Base-by-base conservation (phyloP, 2,888 invertebrate genomes). In the Melieria picta region DNA sequence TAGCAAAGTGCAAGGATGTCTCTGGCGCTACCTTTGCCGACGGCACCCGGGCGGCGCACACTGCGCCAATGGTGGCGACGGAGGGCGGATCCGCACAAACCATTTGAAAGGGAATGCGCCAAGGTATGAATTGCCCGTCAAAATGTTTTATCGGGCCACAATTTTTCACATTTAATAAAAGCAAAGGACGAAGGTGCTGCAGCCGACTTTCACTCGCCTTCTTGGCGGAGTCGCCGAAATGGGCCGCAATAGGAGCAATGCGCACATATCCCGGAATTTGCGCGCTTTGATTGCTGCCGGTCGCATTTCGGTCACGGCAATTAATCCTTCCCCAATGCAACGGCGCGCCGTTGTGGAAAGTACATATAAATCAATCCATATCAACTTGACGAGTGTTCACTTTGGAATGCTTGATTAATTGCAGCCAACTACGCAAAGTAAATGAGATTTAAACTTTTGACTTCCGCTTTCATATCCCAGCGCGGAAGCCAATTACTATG, bases 141-240 rank as follows among this genome's bases (percentile, higher is more conserved):
- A 80, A 81, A 81, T 83, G 81, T 78, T 83, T 83, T 83, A 83
- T 82, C 82, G 80, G 78, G 78, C 73, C 72, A 77, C 80, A 81
- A 83, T 83, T 82, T 81, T 78, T 82, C 80, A 82, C 81, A 80
- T 77, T 80, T 79, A 71, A 80, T 80, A 81, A 81, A 52, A 52
- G 81, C 80, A 80, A 79, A 30, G 30, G 30, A 30, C 30, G 30
- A 30, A 30, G 30, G 30, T 30, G 30, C 30, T 30, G 30, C 30
- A 30, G 30, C 30, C 30, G 30, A 30, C 30, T 30, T 30, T 30
- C 30, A 3, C 30, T 30, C 30, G 30, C 30, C 30, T 30, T 30
- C 30, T 30, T 30, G 30, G 30, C 30, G 30, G 30, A 30, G 30
- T 30, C 30, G 30, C 30, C 30, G 30, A 30, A 30, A 30, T 30